Base-by-base conservation (phyloP, 1,140 invertebrate genomes). In the Drosophila parabipectinata region DNA sequence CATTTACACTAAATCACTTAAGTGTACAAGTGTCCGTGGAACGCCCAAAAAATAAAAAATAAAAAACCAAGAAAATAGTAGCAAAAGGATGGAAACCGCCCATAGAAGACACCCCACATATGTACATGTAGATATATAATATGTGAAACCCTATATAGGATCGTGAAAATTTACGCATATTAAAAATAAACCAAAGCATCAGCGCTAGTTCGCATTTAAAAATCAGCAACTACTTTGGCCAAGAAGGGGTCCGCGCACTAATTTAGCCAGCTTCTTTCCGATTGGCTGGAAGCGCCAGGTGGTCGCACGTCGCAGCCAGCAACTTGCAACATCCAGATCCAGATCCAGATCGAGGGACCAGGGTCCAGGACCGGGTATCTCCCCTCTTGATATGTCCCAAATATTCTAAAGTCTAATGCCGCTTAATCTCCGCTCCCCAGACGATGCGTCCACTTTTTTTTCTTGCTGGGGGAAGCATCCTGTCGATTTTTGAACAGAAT, bases 1-100 rank as follows among this genome's bases (percentile, higher is more conserved):
- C 81, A 87, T 85, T 85, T 85, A 85, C 81, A 85, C 81, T 85
- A 85, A 85, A 87, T 85, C 81, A 85, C 81, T 85, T 84, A 84
- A 80, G 77, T 84, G 82, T 77, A 87, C 81, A 85, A 87, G 81
- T 82, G 81, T 85, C 69, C 55, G 55, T 6, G 76, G 21, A 67
- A 28, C 59, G 79, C 59, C 79, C 77, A 69, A 75, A 74, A 28
- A 50, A 3, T 5, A 12, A 18, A 30, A 37, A 9, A 37, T 55
- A 39, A 69, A 57, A 48, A 68, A 56, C 18, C 18, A 18, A 69
- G 39, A 64, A 37, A 57, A 44, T 37, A 58, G 15, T 44, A 39
- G 30, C 32, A 69, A 57, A 52, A 52, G 44, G 50, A 21, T 21
- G 69, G 69, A 57, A 41, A 45, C 64, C 67, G 67, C 67, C 67